Percentiles rank a stretch among this genome's conserved stretches.
phyloP scores from a whole-genome alignment of 2,797 vertebrate species.

The Catamblyrhynchus diadema region DNA sequence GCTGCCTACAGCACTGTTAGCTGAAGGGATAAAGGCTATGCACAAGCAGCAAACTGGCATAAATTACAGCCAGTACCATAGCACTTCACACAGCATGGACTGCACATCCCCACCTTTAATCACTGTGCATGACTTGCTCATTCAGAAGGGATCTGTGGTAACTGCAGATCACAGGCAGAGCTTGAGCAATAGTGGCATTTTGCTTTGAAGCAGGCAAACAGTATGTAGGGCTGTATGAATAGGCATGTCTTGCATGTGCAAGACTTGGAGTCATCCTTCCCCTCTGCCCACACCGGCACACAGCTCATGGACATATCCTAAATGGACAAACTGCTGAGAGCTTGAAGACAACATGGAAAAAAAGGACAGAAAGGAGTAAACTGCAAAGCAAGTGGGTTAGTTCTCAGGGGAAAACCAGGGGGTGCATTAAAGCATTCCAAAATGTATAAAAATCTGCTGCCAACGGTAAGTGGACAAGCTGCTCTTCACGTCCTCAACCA shows the following conservation, averaged over 20 bases:
- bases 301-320: neutral
- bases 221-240: neutral
- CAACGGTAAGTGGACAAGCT: neutral
- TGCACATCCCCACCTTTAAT: neutral
- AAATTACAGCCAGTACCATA: neutral
- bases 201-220: neutral
- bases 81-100: neutral
- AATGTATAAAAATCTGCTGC: neutral
- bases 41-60: neutral
- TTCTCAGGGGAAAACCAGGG: neutral
- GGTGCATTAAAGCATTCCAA: neutral
- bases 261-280: neutral
- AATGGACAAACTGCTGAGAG: neutral
- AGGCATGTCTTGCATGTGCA: neutral
- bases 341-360: neutral
- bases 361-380: neutral
- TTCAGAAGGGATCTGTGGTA: constrained; percentile 9
- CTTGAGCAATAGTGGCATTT: neutral
- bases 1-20: neutral
- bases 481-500: neutral
- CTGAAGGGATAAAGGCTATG: neutral
- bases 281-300: neutral
- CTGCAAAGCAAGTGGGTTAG: neutral
- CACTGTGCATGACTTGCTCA: neutral
- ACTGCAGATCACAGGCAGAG: neutral